Conservation (phyloP, 2,888 invertebrate species). For the Dryococelus australis region DNA sequence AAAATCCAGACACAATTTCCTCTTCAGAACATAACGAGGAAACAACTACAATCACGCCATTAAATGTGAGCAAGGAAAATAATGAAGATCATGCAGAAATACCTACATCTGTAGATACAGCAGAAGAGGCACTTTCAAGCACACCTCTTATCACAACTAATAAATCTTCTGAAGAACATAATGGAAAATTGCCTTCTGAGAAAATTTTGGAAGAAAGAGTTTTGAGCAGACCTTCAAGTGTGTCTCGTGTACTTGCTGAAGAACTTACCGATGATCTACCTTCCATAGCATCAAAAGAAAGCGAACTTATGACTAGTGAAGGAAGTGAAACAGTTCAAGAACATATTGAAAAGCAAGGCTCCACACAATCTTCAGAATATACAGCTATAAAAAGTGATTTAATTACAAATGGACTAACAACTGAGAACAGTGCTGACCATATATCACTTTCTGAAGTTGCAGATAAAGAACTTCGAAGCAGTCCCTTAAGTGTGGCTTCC, state of each 20-base stretch:
- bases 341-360: not conserved
- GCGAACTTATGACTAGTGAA: not conserved
- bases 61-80: not conserved
- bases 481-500: not conserved
- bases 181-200: not conserved
- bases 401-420: not conserved
- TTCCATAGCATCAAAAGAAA: not conserved
- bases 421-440: not conserved
- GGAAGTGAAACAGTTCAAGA: not conserved
- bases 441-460: not conserved
- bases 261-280: not conserved
- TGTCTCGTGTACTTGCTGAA: not conserved
- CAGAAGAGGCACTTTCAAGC: not conserved
- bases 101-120: not conserved
- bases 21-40: not conserved
- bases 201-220: not conserved
- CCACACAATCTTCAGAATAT: not conserved
- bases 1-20: not conserved
- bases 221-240: slow-evolving; percentile 12
- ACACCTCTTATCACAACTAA: not conserved
- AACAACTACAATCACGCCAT: not conserved
- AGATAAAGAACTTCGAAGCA: not conserved
- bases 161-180: not conserved
- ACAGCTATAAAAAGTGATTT: not conserved
- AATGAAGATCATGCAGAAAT: not conserved